Conservation (phyloP, 2,113 vertebrate species). For the Misgurnus anguillicaudatus region DNA sequence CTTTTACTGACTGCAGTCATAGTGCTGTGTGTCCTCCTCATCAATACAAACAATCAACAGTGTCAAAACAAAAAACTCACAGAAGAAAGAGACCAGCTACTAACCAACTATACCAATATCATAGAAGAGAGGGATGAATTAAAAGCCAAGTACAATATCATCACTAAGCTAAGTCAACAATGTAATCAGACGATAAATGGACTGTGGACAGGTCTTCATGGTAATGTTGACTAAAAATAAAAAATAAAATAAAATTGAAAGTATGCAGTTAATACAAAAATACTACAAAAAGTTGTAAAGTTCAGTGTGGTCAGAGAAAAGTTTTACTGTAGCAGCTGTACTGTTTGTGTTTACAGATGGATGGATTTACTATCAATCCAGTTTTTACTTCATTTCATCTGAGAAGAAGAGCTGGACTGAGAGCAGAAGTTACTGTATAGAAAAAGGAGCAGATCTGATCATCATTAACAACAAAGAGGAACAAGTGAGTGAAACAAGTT, state of each 20-base stretch:
- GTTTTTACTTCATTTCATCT: too few relatives aligned
- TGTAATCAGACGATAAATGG: neutral
- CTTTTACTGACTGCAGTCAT: slow-evolving; percentile 32
- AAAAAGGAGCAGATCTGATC: too few relatives aligned
- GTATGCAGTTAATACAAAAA: too few relatives aligned
- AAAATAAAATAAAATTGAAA: too few relatives aligned
- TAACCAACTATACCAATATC: neutral
- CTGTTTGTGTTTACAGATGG: too few relatives aligned
- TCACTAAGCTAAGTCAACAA: neutral
- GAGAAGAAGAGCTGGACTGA: too few relatives aligned
- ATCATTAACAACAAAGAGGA: too few relatives aligned
- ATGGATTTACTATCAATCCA: too few relatives aligned
- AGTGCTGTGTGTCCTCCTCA: slow-evolving; percentile 13
- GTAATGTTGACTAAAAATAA: neutral
- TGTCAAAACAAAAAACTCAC: neutral
- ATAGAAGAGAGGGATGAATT: neutral
- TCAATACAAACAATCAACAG: neutral
- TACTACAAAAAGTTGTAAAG: neutral
- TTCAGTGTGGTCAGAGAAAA: neutral
- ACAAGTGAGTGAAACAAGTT: too few relatives aligned
- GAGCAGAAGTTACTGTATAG: too few relatives aligned
- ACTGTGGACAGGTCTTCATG: neutral
- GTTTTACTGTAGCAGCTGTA: neutral
- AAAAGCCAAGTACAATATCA: neutral
- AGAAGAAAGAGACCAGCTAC: neutral